Base-by-base conservation (phyloP, 2,797 vertebrate species). In the Rousettus madagascariensis region DNA sequence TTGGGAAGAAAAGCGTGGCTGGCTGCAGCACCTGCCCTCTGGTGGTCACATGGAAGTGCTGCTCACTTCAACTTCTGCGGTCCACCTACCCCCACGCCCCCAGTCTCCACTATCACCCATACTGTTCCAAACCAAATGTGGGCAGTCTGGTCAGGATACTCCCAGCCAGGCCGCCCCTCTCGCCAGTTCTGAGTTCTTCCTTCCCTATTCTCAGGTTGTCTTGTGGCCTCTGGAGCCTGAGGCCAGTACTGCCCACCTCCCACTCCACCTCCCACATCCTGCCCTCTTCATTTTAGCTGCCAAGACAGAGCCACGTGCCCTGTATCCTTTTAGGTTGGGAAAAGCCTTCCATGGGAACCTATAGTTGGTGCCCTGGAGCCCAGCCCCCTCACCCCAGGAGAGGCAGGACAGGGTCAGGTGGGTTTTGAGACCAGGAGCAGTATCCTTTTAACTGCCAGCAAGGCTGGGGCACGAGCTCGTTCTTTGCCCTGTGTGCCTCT, bases 41-140 rank as follows among this genome's bases (percentile, higher is more conserved):
- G n/a, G 89, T 77, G 97, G 90, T n/a, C 63, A 9, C 2, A 0
- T 0, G 7, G 11, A 66, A 46, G 66, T 94, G 15, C 11, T 17
- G 85, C 0, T 16, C 33, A 0, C 13, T 28, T 82, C 63, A 36
- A 15, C 10, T 15, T 11, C 4, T 9, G 0, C 5, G 9, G 12
- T 9, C 41, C 33, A 5, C 26, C 22, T 26, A 9, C 20, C n/a
- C 30, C 20, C n/a, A 12, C 9, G 17, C 30, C 4, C 28, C 8
- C 22, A 3, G 36, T 30, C 13, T 33, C n/a, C 46, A 4, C 28
- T 2, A 3, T 6, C 0, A 0, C 5, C 12, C 5, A 5, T 2
- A 24, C 17, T 33, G 22, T 17, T 36, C 36, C 59, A 59, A n/a
- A 30, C 38, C 51, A 49, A n/a, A 51, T 30, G 57, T 43, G 11